Evolutionary conservation across 1,140 invertebrate genomes (phyloP).

Genomic region (Drosophila rhopaloa): DNA sequence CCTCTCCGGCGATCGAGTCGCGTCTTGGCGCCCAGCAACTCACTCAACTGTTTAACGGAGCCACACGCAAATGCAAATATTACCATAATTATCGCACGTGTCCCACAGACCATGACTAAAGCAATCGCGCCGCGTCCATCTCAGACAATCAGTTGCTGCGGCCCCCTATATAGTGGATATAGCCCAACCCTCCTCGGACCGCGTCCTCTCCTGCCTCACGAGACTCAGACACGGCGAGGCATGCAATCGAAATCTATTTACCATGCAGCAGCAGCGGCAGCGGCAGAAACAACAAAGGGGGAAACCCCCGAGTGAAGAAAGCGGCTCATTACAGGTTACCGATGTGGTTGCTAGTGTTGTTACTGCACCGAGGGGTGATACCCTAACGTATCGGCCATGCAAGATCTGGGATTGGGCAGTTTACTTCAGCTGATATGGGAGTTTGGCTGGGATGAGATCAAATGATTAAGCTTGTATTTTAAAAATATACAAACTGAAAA

Average conservation of each 20-base stretch:
- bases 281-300: conserved; percentile 13
- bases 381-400: conserved; percentile 9
- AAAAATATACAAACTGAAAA: no score
- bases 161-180: conserved; percentile 5
- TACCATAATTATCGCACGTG: conserved; percentile 81
- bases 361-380: conserved; percentile 31
- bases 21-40: conserved; percentile 67
- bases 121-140: conserved; percentile 77
- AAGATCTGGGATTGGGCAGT: neutral
- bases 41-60: conserved; percentile 81
- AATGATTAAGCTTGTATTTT: no score
- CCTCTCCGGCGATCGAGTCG: conserved; percentile 31
- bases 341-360: conserved; percentile 47
- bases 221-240: conserved; percentile 51
- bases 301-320: conserved; percentile 67
- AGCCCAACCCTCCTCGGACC: neutral
- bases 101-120: conserved; percentile 77
- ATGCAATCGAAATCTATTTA: conserved; percentile 80
- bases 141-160: conserved; percentile 43
- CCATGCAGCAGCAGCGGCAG: conserved; percentile 61
- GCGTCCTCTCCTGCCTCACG: conserved; percentile 8
- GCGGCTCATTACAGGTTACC: conserved; percentile 75
- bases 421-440: neutral
- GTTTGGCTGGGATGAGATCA: neutral
- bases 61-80: conserved; percentile 82